These are phyloP conservation scores for Campylomormyrus tamandua DNA, from an alignment of 2,113 vertebrate genomes.

Conservation along the genomic window DNA sequence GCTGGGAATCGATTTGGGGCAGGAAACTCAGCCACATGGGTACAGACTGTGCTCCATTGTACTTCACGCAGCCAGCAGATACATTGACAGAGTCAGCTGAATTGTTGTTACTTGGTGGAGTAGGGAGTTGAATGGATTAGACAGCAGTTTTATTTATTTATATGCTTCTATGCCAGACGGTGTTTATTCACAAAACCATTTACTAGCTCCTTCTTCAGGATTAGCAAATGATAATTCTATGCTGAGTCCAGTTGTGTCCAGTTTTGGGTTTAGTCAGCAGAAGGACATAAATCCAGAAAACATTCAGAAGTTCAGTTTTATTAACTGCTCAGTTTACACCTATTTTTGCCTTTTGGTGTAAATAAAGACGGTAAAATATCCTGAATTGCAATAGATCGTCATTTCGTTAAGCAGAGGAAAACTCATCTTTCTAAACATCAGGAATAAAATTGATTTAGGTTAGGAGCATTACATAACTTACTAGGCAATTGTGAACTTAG, in stretches of 20 bases:
- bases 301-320: neutral
- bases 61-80: neutral
- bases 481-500: neutral
- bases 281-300: neutral
- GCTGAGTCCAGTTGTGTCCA: neutral
- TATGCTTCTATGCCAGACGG: neutral
- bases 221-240: neutral
- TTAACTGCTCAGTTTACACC: neutral
- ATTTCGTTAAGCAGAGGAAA: neutral
- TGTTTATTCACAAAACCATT: neutral
- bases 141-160: neutral
- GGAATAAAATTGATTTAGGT: neutral
- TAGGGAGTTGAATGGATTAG: neutral
- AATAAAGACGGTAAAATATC: too few relatives aligned
- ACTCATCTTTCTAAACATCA: neutral
- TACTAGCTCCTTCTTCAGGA: neutral
- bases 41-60: neutral
- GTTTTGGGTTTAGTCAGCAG: neutral
- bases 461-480: neutral
- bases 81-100: neutral
- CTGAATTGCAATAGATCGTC: neutral
- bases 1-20: neutral
- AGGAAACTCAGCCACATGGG: neutral
- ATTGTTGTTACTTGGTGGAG: neutral
- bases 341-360: neutral